phyloP scores from a whole-genome alignment of 2,113 vertebrate genomes.

The Pluvialis apricaria region DNA sequence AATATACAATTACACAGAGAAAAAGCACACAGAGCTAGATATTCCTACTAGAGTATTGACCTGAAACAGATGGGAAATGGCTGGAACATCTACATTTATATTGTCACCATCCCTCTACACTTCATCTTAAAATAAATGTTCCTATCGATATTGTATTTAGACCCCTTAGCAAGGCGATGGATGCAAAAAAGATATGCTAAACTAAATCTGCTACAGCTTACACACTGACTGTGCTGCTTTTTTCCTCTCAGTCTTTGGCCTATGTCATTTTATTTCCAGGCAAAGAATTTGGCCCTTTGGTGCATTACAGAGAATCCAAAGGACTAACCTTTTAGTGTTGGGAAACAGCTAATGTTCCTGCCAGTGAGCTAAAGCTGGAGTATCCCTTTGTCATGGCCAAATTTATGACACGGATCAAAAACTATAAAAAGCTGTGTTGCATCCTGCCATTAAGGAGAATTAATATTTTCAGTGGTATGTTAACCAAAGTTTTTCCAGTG shows the following conservation, averaged over 20 bases:
- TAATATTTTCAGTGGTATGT: conserved; percentile 79
- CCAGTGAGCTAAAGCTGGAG: conserved; percentile 71
- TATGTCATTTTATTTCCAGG: conserved; percentile 9
- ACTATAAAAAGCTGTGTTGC: conserved; percentile 78
- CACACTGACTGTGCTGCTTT: not conserved
- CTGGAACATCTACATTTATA: not conserved
- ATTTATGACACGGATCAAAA: conserved; percentile 81
- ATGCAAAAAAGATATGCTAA: not conserved
- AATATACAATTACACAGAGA: not conserved
- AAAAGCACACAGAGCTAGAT: not conserved
- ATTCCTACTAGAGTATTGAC: not conserved
- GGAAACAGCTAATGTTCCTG: conserved; percentile 70
- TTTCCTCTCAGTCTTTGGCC: not conserved
- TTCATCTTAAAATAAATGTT: not conserved
- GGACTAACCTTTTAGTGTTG: conserved; percentile 58
- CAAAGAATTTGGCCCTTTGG: conserved; percentile 46
- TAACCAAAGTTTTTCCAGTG: conserved; percentile 77
- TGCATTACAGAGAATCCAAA: conserved; percentile 53
- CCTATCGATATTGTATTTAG: not conserved
- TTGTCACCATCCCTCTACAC: not conserved
- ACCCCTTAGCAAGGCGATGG: not conserved
- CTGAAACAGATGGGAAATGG: not conserved
- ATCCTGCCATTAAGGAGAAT: conserved; percentile 81
- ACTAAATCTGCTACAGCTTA: not conserved
- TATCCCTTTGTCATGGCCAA: conserved; percentile 76